A percentile compares a stretch with the other conserved stretches of the same genome.
phyloP scores from a whole-genome alignment of 2,113 vertebrate species.

The Neogobius melanostomus region DNA sequence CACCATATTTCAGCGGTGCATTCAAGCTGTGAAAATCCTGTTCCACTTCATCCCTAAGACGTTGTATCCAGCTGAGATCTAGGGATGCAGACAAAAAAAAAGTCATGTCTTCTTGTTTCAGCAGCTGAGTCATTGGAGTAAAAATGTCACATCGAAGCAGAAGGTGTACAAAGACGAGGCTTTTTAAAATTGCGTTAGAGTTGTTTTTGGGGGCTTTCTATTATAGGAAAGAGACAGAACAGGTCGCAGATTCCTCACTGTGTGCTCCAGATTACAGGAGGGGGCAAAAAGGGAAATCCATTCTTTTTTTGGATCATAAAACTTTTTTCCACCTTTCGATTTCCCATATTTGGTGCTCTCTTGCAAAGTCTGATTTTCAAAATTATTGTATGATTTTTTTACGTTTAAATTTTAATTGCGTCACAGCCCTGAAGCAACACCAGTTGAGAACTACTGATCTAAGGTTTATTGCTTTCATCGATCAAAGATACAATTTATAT shows the following conservation, averaged over 20 bases:
- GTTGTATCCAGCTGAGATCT: conserved; percentile 13
- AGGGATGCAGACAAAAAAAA: conserved; percentile 4
- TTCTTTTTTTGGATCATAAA: not conserved
- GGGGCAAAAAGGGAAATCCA: conserved; percentile 17
- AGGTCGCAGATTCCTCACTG: conserved; percentile 8
- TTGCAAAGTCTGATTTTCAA: too few species aligned
- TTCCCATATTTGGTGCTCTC: too few species aligned
- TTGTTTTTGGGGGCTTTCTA: conserved; percentile 1
- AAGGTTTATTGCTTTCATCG: conserved; percentile 1
- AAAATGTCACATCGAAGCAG: not conserved
- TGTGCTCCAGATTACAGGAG: conserved; percentile 16
- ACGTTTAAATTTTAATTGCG: not conserved
- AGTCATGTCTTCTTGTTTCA: conserved; percentile 19
- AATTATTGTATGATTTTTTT: too few species aligned
- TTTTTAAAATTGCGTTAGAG: not conserved
- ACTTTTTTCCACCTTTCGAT: too few species aligned
- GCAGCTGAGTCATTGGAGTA: conserved; percentile 5
- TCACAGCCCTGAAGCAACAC: not conserved
- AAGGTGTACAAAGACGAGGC: conserved; percentile 6
- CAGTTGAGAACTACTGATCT: not conserved
- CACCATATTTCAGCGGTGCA: conserved; percentile 29
- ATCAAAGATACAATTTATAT: not conserved
- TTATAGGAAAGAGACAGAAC: conserved; percentile 1
- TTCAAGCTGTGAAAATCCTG: conserved; percentile 43
- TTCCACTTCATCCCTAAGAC: conserved; percentile 25